Base-by-base conservation (phyloP, 2,888 invertebrate species). In the Aphodius sticticus region DNA sequence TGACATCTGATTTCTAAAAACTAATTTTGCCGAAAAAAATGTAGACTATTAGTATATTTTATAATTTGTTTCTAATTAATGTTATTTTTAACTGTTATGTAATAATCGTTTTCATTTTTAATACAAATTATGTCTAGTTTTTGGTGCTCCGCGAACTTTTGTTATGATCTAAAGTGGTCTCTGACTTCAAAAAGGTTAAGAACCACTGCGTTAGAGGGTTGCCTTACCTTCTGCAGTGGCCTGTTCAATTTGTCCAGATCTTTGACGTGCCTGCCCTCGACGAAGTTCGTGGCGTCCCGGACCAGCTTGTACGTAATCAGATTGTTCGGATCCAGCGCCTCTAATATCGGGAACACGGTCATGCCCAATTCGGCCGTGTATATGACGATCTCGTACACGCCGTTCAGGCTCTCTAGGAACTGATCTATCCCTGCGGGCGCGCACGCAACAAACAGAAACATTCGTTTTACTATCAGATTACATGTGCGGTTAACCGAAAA, bases 321-420 rank as follows among this genome's bases (percentile, higher is more conserved):
- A 86, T 94, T 95, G 88, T 98, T 95, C 0, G 97, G 97, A 90
- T 99, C 99, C 79, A 99, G 91, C 37, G 96, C 95, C 88, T 98
- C 97, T 77, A 99, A 91, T 70, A 99, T 95, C 0, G 98, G 97
- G 90, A 95, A 97, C 38, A 98, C 98, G 83, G 97, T 98, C 92
- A 97, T 95, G 80, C 97, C 98, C 87, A 96, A 96, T 89, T 99
- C 99, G 26, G 96, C 95, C 0, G 99, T 99, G 89, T 96, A 99
- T 79, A 99, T 94, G 5, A 99, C 98, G 82, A 98, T 94, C 91
- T 99, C 99, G 90, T 96, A 99, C 84, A 95, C 91, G 9, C 87
- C 87, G 81, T 86, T 86, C n/a, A 89, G 82, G 6, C 85, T 84
- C 86, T 97, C 96, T n/a, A 99, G 90, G 88, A 99, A 99, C 85